Evolutionary conservation across 1,140 invertebrate species (phyloP).

Genomic region (Globodera ellingtonae): DNA sequence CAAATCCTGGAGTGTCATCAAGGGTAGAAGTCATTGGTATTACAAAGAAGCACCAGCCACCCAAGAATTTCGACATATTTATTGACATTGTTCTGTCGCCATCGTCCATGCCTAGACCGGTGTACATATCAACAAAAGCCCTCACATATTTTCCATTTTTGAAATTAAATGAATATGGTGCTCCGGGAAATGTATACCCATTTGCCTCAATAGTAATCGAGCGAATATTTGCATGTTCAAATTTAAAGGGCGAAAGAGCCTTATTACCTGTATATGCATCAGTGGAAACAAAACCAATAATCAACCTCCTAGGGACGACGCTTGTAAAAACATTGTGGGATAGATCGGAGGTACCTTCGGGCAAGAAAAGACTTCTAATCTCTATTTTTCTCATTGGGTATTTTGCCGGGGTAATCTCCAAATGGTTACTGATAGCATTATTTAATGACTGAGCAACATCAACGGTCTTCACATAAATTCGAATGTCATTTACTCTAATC

Average conservation of each 20-base stretch:
- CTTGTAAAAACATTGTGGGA: conserved; percentile 27
- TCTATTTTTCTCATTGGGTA: conserved; percentile 36
- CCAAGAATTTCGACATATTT: conserved; percentile 22
- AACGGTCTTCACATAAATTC: conserved; percentile 22
- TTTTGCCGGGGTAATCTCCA: conserved; percentile 26
- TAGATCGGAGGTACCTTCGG: conserved; percentile 21
- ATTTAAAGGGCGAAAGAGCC: conserved; percentile 20
- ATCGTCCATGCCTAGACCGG: conserved; percentile 6
- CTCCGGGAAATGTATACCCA: conserved; percentile 21
- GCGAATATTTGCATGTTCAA: conserved; percentile 35
- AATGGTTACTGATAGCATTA: conserved; percentile 25
- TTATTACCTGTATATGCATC: conserved; percentile 24
- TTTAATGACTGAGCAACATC: conserved; percentile 36
- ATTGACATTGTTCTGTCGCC: conserved; percentile 29
- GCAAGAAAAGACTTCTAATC: conserved; percentile 28
- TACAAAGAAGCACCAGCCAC: conserved; percentile 40
- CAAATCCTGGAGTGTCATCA: conserved; percentile 29
- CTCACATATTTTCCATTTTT: conserved; percentile 15
- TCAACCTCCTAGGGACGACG: conserved; percentile 19
- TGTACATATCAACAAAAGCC: conserved; percentile 42
- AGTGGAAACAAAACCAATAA: conserved; percentile 25
- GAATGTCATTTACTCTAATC: conserved; percentile 23
- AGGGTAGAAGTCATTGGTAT: conserved; percentile 32
- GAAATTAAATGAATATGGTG: conserved; percentile 31
- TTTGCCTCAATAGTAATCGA: conserved; percentile 25